phyloP scores from a whole-genome alignment of 2,797 vertebrate species.

The Dendrocincla fuliginosa region DNA sequence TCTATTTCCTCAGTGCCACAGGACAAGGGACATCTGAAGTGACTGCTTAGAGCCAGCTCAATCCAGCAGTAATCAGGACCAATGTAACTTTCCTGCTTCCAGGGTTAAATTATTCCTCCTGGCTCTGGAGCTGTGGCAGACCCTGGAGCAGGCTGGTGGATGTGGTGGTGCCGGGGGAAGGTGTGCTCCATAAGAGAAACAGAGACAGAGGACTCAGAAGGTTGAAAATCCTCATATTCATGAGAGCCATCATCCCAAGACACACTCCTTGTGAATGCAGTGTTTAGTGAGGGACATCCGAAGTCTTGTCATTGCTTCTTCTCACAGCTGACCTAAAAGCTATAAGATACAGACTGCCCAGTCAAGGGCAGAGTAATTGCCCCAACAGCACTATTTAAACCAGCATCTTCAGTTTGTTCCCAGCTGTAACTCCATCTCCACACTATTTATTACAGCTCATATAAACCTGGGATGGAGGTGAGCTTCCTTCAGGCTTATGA shows the following conservation, averaged over 20 bases:
- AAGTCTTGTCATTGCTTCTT: not conserved
- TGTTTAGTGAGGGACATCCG: not conserved
- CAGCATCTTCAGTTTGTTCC: not conserved
- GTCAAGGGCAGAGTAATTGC: not conserved
- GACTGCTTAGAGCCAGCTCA: not conserved
- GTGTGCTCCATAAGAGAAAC: not conserved
- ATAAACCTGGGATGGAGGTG: not conserved
- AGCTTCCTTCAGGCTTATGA: not conserved
- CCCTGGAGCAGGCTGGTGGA: not conserved
- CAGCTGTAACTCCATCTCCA: not conserved
- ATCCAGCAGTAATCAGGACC: not conserved
- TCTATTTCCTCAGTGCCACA: not conserved
- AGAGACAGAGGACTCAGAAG: not conserved
- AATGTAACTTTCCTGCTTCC: not conserved
- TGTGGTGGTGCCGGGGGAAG: not conserved
- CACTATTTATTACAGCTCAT: not conserved
- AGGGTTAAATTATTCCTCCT: not conserved
- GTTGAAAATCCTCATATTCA: not conserved
- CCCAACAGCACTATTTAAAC: not conserved
- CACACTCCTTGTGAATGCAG: accelerated
- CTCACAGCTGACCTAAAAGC: not conserved
- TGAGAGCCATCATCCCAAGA: not conserved
- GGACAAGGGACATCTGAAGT: not conserved
- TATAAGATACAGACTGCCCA: not conserved
- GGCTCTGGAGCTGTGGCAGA: not conserved